Evolutionary conservation across 2,888 invertebrate genomes (phyloP).

Genomic region (Biston betularia): DNA sequence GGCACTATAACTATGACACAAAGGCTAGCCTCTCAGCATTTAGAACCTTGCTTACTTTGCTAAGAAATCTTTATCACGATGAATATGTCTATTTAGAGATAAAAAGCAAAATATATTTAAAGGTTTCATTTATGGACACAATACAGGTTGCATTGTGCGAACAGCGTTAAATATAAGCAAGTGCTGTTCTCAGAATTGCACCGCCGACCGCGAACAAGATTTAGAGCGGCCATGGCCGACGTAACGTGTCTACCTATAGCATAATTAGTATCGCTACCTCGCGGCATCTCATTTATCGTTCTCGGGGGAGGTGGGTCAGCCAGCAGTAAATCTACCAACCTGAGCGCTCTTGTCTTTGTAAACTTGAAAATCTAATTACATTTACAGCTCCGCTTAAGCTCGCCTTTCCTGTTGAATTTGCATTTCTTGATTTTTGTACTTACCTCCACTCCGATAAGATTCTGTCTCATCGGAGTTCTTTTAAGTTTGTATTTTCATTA

Average conservation of each 20-base stretch:
- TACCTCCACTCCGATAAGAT: slow-evolving; percentile 64
- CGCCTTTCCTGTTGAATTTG: slow-evolving; percentile 77
- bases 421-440: slow-evolving; percentile 79
- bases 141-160: slow-evolving; percentile 44
- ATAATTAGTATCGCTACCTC: slow-evolving; percentile 85
- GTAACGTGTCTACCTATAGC: slow-evolving; percentile 77
- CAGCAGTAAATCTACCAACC: slow-evolving; percentile 84
- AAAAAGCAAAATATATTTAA: no score
- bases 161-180: slow-evolving; percentile 62
- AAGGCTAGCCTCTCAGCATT: no score
- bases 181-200: slow-evolving; percentile 74
- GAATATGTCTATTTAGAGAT: no score
- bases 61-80: no score
- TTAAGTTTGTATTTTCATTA: slow-evolving; percentile 57
- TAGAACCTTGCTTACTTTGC: no score
- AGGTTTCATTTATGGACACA: no score
- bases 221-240: slow-evolving; percentile 66
- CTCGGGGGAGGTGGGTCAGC: slow-evolving; percentile 83
- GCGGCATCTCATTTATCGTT: slow-evolving; percentile 83
- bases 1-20: no score
- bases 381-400: slow-evolving; percentile 82
- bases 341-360: slow-evolving; percentile 84
- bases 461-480: slow-evolving; percentile 60
- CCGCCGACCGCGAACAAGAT: slow-evolving; percentile 76
- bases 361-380: slow-evolving; percentile 86